Evolutionary conservation across 2,797 vertebrate genomes (phyloP).

Genomic region (Darevskia mixta): DNA sequence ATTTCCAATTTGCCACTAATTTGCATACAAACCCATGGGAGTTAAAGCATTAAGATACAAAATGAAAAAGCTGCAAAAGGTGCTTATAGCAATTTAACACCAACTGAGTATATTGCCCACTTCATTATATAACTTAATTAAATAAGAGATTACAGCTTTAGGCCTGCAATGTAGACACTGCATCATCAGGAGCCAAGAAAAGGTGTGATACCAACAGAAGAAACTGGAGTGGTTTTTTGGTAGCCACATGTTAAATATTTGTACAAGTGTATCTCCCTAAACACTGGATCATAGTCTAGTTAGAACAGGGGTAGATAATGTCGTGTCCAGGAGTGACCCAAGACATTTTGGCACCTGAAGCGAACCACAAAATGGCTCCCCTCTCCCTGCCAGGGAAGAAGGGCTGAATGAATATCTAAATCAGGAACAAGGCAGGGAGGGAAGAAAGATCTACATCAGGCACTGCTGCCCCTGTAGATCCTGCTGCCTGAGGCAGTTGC

Average conservation of each 20-base stretch:
- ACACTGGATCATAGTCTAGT: not conserved
- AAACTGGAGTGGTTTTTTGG: not conserved
- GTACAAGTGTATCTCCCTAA: not conserved
- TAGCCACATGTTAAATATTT: not conserved
- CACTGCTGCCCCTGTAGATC: too few relatives aligned
- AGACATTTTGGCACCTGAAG: too few relatives aligned
- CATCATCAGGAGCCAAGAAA: not conserved
- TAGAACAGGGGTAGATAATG: too few relatives aligned
- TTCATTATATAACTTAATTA: slow-evolving; percentile 26
- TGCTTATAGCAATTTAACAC: slow-evolving; percentile 35
- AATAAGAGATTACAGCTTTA: not conserved
- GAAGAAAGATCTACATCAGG: too few relatives aligned
- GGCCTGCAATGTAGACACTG: not conserved
- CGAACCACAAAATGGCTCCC: too few relatives aligned
- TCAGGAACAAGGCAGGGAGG: too few relatives aligned
- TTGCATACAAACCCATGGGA: not conserved
- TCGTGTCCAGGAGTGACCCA: too few relatives aligned
- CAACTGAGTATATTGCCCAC: not conserved
- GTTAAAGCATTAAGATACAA: slow-evolving; percentile 40
- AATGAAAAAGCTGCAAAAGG: not conserved
- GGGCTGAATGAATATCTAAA: too few relatives aligned
- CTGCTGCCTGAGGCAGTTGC: too few relatives aligned
- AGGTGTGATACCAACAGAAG: slow-evolving; percentile 1
- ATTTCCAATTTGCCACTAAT: slow-evolving; percentile 30
- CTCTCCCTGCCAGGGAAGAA: too few relatives aligned